Percentiles rank a stretch among this genome's conserved stretches.
These are phyloP conservation scores for Drosophila prosaltans DNA, from an alignment of 1,140 invertebrate species.

Conservation along the genomic window DNA sequence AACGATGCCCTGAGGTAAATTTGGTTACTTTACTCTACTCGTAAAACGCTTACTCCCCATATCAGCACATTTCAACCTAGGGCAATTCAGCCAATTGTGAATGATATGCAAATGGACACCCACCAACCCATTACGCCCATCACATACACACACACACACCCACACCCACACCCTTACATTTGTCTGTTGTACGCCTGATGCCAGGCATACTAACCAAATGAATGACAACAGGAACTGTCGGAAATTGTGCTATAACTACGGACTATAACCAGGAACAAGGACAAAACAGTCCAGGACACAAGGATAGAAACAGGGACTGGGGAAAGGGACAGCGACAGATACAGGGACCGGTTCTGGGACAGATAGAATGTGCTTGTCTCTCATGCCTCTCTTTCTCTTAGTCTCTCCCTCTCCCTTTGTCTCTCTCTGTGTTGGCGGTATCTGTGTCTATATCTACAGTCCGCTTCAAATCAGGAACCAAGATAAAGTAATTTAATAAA, in stretches of 20 bases:
- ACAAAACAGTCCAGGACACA: background rate
- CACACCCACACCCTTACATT: background rate
- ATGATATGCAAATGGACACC: slow-evolving; percentile 57
- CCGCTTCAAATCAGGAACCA: slow-evolving; percentile 55
- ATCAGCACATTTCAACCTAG: slow-evolving; percentile 14
- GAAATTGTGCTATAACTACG: slow-evolving; percentile 62
- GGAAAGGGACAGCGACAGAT: no score
- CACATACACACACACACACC: background rate
- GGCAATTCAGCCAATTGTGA: slow-evolving; percentile 33
- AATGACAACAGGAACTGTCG: slow-evolving; percentile 71
- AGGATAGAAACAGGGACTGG: background rate
- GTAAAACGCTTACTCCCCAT: slow-evolving; percentile 37
- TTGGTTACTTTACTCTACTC: slow-evolving; percentile 23
- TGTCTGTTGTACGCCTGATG: background rate
- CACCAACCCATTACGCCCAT: slow-evolving; percentile 5
- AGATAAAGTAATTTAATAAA: slow-evolving; percentile 79
- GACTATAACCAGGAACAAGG: slow-evolving; percentile 42
- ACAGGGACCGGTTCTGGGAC: no score
- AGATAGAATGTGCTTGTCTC: no score
- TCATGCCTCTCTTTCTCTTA: no score
- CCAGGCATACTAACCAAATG: slow-evolving; percentile 36
- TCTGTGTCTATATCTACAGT: background rate
- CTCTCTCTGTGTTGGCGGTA: background rate
- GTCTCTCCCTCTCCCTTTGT: background rate
- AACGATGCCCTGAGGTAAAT: slow-evolving; percentile 11